Evolutionary conservation across 2,888 invertebrate species (phyloP), one percentile per base, ranked within the genome.

Genomic region (Hypercompe scribonia): DNA sequence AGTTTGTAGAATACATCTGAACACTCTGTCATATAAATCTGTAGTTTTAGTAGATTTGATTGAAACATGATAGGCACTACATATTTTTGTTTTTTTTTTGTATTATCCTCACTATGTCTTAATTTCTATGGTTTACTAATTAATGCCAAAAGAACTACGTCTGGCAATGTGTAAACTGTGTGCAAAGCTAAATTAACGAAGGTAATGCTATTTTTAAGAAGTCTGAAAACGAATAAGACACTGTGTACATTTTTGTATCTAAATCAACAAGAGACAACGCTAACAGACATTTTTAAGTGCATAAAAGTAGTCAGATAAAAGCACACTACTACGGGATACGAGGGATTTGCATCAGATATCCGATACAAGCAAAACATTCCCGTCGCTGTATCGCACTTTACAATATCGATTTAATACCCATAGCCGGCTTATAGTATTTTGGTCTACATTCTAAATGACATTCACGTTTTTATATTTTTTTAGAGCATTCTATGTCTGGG

Each of bases 261-360:
- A 33, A 31, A 13, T 33, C 66, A 31, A 11, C 18, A 46, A 46
- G 11, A 66, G 24, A 31, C 66, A 21, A 18, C 31, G 11, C 31
- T 46, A 66, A 24, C 42, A 58, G 28, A 34, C 36, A 54, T 54
- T 54, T 50, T 54, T 31, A 31, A 36, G 42, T 50, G 15, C 24
- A 63, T 21, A 63, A 67, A 71, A 61, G 71, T 46, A 11, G 39
- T 28, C n/a, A 21, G 63, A 63, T 50, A 67, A 72, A 72, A 72
- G 63, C 71, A 63, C 34, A 46, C 46, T 28, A 61, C 46, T 46
- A 67, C 71, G 21, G 63, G 28, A 67, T 72, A 63, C 58, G 4
- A 34, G 34, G 71, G 71, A 72, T 72, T 67, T 72, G 63, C 61
- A 42, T 63, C 71, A 67, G 61, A 67, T 67, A 72, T 72, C 67